Conservation (phyloP, 2,888 invertebrate species). For the Callinectes sapidus region DNA sequence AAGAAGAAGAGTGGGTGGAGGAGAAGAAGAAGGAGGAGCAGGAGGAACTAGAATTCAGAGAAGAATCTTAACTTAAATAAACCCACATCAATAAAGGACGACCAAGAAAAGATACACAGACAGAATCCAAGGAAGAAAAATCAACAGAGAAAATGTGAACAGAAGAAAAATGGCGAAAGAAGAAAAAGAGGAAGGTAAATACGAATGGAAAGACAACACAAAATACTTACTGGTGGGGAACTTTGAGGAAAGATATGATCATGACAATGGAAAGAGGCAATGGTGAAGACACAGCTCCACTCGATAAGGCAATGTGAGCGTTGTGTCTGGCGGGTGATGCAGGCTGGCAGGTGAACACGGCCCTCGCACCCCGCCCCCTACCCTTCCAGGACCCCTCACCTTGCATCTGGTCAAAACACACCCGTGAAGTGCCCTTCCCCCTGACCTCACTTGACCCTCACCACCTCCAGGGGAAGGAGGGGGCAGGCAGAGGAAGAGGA, state of each 20-base stretch:
- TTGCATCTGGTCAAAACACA: neutral
- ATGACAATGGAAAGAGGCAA: neutral
- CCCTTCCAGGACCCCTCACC: neutral
- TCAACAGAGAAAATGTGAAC: neutral
- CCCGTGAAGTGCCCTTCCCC: neutral
- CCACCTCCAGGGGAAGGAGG: neutral
- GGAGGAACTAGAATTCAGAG: neutral
- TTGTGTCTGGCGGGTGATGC: neutral
- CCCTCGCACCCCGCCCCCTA: neutral
- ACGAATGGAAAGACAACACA: neutral
- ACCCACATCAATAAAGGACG: neutral
- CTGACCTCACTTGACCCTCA: conserved; percentile 7
- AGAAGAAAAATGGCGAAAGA: neutral
- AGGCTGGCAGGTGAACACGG: neutral
- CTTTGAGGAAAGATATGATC: neutral
- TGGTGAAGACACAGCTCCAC: neutral
- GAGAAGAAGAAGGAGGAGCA: neutral
- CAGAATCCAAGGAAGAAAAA: neutral
- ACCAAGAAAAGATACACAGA: neutral
- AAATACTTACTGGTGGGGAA: neutral
- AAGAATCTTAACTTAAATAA: neutral
- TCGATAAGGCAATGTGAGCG: neutral
- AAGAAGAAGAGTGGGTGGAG: neutral
- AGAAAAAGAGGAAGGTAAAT: neutral
- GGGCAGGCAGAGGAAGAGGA: neutral